A percentile compares a stretch with the other conserved stretches of the same genome.
These are phyloP conservation scores for Agrilus planipennis DNA, from an alignment of 1,140 invertebrate genomes.

Conservation along the genomic window DNA sequence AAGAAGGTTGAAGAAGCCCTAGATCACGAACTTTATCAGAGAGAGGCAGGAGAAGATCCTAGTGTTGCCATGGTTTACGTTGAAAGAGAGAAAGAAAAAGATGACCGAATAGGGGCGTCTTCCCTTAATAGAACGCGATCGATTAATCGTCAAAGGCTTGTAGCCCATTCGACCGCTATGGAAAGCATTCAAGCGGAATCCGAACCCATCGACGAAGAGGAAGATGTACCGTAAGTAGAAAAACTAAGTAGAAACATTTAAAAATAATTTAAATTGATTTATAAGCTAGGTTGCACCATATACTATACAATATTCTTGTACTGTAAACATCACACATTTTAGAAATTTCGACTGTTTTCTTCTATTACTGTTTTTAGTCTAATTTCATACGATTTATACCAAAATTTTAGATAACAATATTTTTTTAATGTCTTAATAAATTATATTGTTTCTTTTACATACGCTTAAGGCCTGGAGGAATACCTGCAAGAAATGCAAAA, in stretches of 20 bases:
- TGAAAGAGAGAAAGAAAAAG: slow-evolving; percentile 40
- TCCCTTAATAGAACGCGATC: slow-evolving; percentile 50
- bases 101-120: slow-evolving; percentile 41
- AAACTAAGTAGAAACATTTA: no score
- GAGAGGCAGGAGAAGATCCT: slow-evolving; percentile 15
- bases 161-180: slow-evolving; percentile 93
- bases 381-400: no score
- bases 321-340: no score
- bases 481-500: slow-evolving; percentile 91
- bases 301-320: no score
- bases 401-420: no score
- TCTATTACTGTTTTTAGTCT: no score
- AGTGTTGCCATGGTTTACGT: slow-evolving; percentile 20
- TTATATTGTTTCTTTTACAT: no score
- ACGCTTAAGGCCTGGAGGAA: slow-evolving; percentile 88
- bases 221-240: slow-evolving; percentile 85
- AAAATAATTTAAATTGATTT: no score
- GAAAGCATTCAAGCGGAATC: slow-evolving; percentile 94
- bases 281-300: no score
- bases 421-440: no score
- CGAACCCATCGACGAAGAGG: slow-evolving; percentile 88
- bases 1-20: background rate
- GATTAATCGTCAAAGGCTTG: slow-evolving; percentile 82
- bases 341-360: no score
- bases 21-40: slow-evolving; percentile 27